phyloP scores from a whole-genome alignment of 2,113 vertebrate genomes.

The Nothobranchius furzeri region DNA sequence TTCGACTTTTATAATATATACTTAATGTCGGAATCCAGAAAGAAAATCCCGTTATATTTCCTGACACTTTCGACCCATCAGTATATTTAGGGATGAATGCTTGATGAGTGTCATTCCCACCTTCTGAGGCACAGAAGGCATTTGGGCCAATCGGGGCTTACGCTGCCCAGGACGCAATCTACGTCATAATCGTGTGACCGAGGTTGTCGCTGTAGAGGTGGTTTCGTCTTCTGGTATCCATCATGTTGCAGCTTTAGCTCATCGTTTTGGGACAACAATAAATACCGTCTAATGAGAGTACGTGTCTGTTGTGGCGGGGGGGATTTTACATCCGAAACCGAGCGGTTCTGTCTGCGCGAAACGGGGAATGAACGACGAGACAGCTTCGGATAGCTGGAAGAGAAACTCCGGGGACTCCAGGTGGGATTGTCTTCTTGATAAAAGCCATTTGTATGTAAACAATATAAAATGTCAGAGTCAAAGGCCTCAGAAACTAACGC shows the following conservation, averaged over 20 bases:
- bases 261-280: conserved; percentile 29
- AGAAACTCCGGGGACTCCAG: conserved; percentile 85
- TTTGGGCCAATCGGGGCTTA: not conserved
- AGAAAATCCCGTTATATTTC: too few species aligned
- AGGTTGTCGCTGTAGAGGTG: conserved; percentile 11
- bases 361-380: conserved; percentile 85
- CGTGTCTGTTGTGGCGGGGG: conserved; percentile 66
- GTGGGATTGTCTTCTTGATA: conserved; percentile 58
- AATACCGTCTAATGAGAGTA: conserved; percentile 68
- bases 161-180: not conserved
- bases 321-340: conserved; percentile 71
- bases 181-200: conserved; percentile 55
- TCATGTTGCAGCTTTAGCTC: conserved; percentile 33
- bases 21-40: too few species aligned
- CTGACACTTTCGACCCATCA: too few species aligned
- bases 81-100: too few species aligned
- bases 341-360: conserved; percentile 70
- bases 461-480: not conserved
- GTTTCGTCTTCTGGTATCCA: conserved; percentile 26
- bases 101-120: too few species aligned
- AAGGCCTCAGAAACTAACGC: not conserved
- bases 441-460: conserved; percentile 1
- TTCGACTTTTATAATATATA: too few species aligned
- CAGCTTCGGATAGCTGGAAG: conserved; percentile 81
- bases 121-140: too few species aligned